Base-by-base conservation (phyloP, 2,113 vertebrate species). In the Microtus richardsoni region DNA sequence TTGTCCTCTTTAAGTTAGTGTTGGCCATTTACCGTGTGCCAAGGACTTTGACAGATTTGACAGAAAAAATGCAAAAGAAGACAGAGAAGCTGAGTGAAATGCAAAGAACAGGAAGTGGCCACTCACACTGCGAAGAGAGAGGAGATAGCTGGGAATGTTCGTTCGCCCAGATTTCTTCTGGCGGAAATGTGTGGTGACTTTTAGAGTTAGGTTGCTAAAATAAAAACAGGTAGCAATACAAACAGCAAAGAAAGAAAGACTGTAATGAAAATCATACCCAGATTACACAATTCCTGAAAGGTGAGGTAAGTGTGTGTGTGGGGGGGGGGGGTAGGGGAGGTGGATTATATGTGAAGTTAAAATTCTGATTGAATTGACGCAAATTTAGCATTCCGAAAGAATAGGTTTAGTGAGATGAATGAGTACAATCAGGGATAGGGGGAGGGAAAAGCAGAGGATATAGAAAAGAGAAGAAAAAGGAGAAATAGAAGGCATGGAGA, bases 311-410 rank as follows among this genome's bases (percentile, higher is more conserved):
- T 49, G 47, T 49, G 47, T 49, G 47, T 11, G 8, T n/a, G n/a
- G n/a, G n/a, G n/a, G n/a, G n/a, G n/a, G n/a, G n/a, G n/a, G n/a
- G 21, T 30, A 1, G 33, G 78, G 21, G 11, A 12, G 19, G 33
- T 82, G 21, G 16, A 7, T 64, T 66, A 66, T 30, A 62, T 44
- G 7, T 62, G 54, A 62, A 62, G 33, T 58, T 24, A 80, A n/a
- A 80, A 17, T n/a, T 54, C 49, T 88, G 58, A 93, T 90, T 91
- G 71, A 89, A 96, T 28, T 49, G 82, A 78, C 33, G 24, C 36
- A 95, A 89, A 86, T 52, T 86, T 73, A 47, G 49, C 26, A 64
- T 80, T 85, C 17, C 16, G 64, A 60, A 91, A 80, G 12, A 94
- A 44, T 16, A 21, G 22, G 3, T 41, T 41, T 41, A 83, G 39